phyloP scores from a whole-genome alignment of 2,888 invertebrate species.

The Lithophane semibrunnea region DNA sequence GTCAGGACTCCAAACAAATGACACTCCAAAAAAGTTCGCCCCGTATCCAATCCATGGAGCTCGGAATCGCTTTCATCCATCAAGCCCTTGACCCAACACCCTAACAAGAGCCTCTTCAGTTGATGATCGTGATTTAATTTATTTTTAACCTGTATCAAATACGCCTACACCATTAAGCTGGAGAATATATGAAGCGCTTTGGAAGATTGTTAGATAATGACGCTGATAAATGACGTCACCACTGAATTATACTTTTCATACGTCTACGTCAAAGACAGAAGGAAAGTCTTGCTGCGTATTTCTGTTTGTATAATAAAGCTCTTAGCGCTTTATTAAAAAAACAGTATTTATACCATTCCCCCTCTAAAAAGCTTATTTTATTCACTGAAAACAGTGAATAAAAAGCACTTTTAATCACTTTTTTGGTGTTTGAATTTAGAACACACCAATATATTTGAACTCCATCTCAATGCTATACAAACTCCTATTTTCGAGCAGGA shows the following conservation, averaged over 20 bases:
- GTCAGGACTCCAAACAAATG: neutral
- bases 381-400: too few relatives aligned
- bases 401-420: too few relatives aligned
- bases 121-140: slow-evolving; percentile 11
- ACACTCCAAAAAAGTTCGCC: neutral
- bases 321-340: slow-evolving; percentile 16
- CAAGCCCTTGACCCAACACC: slow-evolving; percentile 29
- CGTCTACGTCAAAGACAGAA: slow-evolving; percentile 31
- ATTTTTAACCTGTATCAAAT: slow-evolving; percentile 41
- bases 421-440: too few relatives aligned
- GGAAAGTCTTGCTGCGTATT: slow-evolving; percentile 11
- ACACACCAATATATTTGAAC: too few relatives aligned
- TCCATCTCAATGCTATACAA: too few relatives aligned
- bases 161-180: slow-evolving; percentile 1
- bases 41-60: neutral
- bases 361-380: too few relatives aligned
- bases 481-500: too few relatives aligned
- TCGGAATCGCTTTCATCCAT: slow-evolving; percentile 13
- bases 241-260: slow-evolving; percentile 27
- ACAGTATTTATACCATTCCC: too few relatives aligned
- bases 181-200: slow-evolving; percentile 2
- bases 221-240: neutral
- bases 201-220: neutral
- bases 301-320: slow-evolving; percentile 33
- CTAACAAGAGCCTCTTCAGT: slow-evolving; percentile 11